Evolutionary conservation across 2,888 invertebrate genomes (phyloP).

Genomic region (Ormyrus pomaceus): DNA sequence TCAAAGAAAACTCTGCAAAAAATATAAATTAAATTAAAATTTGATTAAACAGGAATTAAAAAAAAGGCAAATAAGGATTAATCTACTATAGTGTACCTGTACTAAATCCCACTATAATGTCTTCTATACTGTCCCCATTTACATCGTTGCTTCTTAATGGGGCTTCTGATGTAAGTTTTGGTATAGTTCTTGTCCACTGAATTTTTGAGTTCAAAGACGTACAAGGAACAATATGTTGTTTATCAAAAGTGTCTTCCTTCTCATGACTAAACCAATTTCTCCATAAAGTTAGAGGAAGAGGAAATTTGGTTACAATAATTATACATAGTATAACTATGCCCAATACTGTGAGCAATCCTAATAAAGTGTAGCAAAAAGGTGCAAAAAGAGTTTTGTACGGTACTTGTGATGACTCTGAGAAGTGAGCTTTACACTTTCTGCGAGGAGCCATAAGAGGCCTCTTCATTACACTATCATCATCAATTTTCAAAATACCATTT

Average conservation of each 20-base stretch:
- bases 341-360: constrained; percentile 79
- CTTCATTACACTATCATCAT: constrained; percentile 84
- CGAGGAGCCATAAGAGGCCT: constrained; percentile 86
- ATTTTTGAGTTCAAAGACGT: constrained; percentile 79
- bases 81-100: constrained; percentile 78
- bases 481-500: constrained; percentile 80
- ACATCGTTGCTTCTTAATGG: constrained; percentile 84
- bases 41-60: constrained; percentile 35
- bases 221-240: constrained; percentile 78
- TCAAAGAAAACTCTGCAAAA: constrained; percentile 53
- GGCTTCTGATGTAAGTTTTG: constrained; percentile 85
- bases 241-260: constrained; percentile 46
- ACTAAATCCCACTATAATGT: constrained; percentile 86
- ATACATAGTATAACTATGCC: constrained; percentile 81
- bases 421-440: constrained; percentile 77
- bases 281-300: constrained; percentile 80
- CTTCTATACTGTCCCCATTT: constrained; percentile 83
- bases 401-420: constrained; percentile 73
- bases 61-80: not conserved
- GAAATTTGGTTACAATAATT: constrained; percentile 81
- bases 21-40: constrained; percentile 50
- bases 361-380: constrained; percentile 82
- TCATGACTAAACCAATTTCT: constrained; percentile 78
- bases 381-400: constrained; percentile 80
- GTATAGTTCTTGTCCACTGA: constrained; percentile 83